These are phyloP conservation scores for Conistra vaccinii DNA, from an alignment of 2,888 invertebrate species.

Conservation along the genomic window DNA sequence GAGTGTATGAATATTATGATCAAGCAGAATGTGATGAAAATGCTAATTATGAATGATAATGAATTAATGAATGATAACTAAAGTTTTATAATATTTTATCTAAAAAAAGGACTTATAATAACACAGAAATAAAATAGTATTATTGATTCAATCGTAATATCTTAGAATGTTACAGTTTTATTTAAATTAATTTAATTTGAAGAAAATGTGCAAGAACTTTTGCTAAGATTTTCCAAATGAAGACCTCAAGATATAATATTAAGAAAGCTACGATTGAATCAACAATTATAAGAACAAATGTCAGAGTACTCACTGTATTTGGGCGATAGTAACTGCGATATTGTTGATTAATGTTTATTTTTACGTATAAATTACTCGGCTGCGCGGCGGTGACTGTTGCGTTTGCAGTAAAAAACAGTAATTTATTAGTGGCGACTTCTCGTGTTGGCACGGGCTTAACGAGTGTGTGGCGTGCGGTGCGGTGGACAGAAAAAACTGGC, in stretches of 20 bases:
- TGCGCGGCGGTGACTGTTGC: constrained; percentile 90
- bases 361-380: constrained; percentile 89
- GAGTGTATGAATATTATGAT: constrained; percentile 67
- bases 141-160: constrained; percentile 57
- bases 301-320: constrained; percentile 88
- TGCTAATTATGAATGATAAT: constrained; percentile 73
- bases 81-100: constrained; percentile 49
- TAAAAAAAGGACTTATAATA: constrained; percentile 51
- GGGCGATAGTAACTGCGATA: constrained; percentile 87
- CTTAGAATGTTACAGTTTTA: constrained; percentile 25
- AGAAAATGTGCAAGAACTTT: constrained; percentile 12
- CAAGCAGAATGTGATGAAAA: constrained; percentile 72
- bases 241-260: constrained; percentile 64
- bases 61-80: constrained; percentile 71
- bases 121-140: constrained; percentile 46
- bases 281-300: constrained; percentile 79
- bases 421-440: constrained; percentile 92
- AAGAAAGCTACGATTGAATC: constrained; percentile 81
- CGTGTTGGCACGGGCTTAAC: constrained; percentile 92
- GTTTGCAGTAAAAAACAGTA: constrained; percentile 90
- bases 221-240: constrained; percentile 17
- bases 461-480: constrained; percentile 91
- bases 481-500: constrained; percentile 92
- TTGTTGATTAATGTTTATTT: constrained; percentile 89
- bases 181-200: constrained; percentile 25